Percentiles rank a stretch among this genome's conserved stretches.
Conservation (phyloP, 2,797 vertebrate genomes). For the Molossus alvarezi region DNA sequence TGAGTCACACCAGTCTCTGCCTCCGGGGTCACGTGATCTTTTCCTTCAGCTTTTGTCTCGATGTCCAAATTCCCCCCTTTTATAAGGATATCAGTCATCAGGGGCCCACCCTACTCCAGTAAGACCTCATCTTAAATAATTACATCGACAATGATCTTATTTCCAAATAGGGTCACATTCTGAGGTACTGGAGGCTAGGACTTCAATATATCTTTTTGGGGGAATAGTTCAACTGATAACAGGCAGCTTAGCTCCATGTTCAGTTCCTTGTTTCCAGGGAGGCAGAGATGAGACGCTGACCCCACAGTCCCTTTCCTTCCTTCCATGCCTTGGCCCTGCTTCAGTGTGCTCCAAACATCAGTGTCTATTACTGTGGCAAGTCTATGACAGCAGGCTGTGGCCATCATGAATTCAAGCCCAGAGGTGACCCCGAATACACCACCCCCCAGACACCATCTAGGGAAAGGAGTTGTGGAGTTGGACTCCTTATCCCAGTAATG, state of each 20-base stretch:
- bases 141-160: neutral
- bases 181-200: neutral
- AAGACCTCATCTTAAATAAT: neutral
- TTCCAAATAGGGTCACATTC: neutral
- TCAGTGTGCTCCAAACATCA: neutral
- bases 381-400: neutral
- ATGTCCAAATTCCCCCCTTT: neutral
- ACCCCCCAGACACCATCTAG: no score
- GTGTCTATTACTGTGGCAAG: neutral
- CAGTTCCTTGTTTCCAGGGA: neutral
- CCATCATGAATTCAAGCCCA: neutral
- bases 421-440: accelerated
- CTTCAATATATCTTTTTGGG: neutral
- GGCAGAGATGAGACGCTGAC: no score
- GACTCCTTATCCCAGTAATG: no score
- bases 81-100: neutral
- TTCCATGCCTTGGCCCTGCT: neutral
- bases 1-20: neutral
- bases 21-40: neutral
- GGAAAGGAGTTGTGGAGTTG: no score
- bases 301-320: neutral
- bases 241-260: no score
- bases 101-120: neutral
- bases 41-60: neutral
- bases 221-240: neutral